Evolutionary conservation across 1,140 invertebrate species (phyloP).

Genomic region (Pectinophora gossypiella): DNA sequence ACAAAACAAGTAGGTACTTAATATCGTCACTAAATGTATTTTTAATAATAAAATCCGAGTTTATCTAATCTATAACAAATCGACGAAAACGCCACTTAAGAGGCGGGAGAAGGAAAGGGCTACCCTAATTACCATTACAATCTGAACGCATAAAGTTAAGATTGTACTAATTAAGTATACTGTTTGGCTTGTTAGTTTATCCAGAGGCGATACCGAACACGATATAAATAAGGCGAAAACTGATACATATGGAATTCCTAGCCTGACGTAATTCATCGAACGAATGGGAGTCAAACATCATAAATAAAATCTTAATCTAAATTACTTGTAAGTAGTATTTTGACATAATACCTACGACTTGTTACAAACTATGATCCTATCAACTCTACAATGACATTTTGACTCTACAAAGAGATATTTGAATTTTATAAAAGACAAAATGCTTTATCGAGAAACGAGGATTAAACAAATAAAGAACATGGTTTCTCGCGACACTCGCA

Average conservation of each 20-base stretch:
- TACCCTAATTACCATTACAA: conserved; percentile 59
- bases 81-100: conserved; percentile 56
- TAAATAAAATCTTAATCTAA: not conserved
- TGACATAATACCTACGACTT: no score
- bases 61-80: conserved; percentile 62
- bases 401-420: no score
- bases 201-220: conserved; percentile 39
- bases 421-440: no score
- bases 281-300: not conserved
- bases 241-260: conserved; percentile 33
- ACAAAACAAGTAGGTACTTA: not conserved
- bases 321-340: no score
- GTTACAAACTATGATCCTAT: no score
- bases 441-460: not conserved
- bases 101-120: not conserved
- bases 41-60: conserved; percentile 3
- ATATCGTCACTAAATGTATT: not conserved
- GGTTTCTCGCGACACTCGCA: conserved; percentile 32
- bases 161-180: conserved; percentile 61
- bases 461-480: conserved; percentile 44
- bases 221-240: conserved; percentile 59
- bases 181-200: conserved; percentile 51
- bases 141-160: conserved; percentile 61
- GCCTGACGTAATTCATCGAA: not conserved
- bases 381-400: no score